A percentile compares a stretch with the other conserved stretches of the same genome.
These are phyloP conservation scores for Sinonovacula constricta DNA, from an alignment of 1,140 invertebrate species.

Conservation along the genomic window DNA sequence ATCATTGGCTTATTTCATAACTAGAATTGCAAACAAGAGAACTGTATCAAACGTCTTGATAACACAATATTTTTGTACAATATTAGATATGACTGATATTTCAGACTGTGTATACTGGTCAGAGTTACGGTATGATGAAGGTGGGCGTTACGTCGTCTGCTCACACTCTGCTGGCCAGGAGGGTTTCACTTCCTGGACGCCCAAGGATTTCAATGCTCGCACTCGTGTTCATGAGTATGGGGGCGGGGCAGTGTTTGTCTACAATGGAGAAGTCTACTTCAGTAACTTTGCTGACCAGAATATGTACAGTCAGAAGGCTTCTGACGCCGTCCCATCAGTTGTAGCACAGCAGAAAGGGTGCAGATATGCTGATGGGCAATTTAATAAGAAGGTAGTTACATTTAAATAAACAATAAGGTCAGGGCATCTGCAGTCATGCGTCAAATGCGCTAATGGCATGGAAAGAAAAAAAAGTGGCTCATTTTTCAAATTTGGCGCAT, in stretches of 20 bases:
- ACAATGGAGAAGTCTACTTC: conserved; percentile 71
- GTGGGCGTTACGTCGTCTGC: conserved; percentile 72
- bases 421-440: too few relatives aligned
- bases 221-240: conserved; percentile 79
- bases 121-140: conserved; percentile 70
- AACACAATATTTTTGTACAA: neutral
- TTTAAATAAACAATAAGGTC: too few relatives aligned
- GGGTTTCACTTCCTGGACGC: conserved; percentile 67
- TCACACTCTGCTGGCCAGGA: conserved; percentile 55
- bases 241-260: conserved; percentile 75
- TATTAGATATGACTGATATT: too few relatives aligned
- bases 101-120: conserved; percentile 74
- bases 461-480: too few relatives aligned
- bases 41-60: neutral
- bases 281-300: conserved; percentile 74
- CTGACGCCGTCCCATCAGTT: conserved; percentile 53
- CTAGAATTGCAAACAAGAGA: neutral
- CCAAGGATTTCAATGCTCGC: conserved; percentile 70
- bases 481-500: too few relatives aligned
- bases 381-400: conserved; percentile 56
- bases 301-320: conserved; percentile 67
- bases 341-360: conserved; percentile 62
- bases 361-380: conserved; percentile 72
- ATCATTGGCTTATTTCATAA: conserved; percentile 13
- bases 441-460: too few relatives aligned